Conservation (phyloP, 2,888 invertebrate species). For the Syrista parreyssii region DNA sequence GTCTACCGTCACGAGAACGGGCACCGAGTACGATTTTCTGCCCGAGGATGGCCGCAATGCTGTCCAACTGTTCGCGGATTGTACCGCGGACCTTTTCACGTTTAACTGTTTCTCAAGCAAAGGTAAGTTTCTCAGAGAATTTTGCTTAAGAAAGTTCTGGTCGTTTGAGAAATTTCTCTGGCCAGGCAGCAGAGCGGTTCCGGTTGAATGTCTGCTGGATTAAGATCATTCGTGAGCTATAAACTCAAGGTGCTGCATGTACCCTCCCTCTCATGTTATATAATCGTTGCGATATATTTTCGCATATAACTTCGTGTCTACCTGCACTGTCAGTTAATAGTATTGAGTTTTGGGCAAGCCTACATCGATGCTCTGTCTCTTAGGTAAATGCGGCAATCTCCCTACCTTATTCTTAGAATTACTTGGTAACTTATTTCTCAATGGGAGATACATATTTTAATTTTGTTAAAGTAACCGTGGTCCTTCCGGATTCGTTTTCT, state of each 20-base stretch:
- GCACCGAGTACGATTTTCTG: conserved; percentile 15
- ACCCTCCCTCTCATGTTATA: background rate
- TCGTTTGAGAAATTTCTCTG: background rate
- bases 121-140: conserved; percentile 43
- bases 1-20: conserved; percentile 12
- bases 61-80: conserved; percentile 61
- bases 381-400: background rate
- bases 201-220: background rate
- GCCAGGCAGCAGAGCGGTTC: background rate
- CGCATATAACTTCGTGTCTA: background rate
- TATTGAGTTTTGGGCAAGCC: background rate
- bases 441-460: background rate
- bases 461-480: background rate
- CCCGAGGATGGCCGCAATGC: conserved; percentile 60
- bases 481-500: background rate
- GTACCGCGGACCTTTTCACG: conserved; percentile 57
- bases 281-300: background rate
- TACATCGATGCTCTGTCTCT: background rate
- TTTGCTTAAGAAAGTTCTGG: background rate
- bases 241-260: background rate
- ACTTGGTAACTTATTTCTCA: background rate
- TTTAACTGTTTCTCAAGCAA: conserved; percentile 52
- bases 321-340: background rate
- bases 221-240: background rate
- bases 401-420: background rate